Conservation (phyloP, 2,797 vertebrate genomes). For the Geotrypetes seraphini region DNA sequence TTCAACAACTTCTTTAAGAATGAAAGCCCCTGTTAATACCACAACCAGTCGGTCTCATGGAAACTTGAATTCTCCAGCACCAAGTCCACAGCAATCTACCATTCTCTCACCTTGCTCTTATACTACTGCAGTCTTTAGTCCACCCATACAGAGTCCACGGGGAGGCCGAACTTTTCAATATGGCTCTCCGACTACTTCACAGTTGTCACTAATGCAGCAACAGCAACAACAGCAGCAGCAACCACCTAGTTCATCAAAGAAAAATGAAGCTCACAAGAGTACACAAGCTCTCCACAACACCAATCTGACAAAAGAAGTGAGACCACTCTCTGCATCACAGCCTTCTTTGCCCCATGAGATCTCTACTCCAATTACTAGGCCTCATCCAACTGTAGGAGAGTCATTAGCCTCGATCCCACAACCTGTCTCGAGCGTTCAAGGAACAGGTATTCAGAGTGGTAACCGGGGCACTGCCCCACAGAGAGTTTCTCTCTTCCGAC, state of each 20-base stretch:
- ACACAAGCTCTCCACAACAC: slow-evolving; percentile 82
- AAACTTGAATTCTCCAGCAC: slow-evolving; percentile 70
- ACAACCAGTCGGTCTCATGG: slow-evolving; percentile 67
- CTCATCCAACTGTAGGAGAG: slow-evolving; percentile 82
- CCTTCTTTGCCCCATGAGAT: slow-evolving; percentile 91
- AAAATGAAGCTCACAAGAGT: slow-evolving; percentile 81
- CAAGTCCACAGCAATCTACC: slow-evolving; percentile 64
- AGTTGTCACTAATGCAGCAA: slow-evolving; percentile 83
- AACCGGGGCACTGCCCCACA: slow-evolving; percentile 75
- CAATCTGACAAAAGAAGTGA: slow-evolving; percentile 81
- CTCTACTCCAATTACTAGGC: slow-evolving; percentile 66
- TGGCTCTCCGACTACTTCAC: slow-evolving; percentile 79
- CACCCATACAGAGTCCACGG: slow-evolving; percentile 83
- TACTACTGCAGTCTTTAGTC: slow-evolving; percentile 77
- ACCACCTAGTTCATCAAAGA: slow-evolving; percentile 62
- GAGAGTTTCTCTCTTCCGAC: slow-evolving; percentile 83
- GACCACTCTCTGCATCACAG: slow-evolving; percentile 92
- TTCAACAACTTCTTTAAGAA: slow-evolving; percentile 66
- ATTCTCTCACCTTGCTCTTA: slow-evolving; percentile 88
- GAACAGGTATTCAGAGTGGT: slow-evolving; percentile 62
- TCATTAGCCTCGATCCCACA: slow-evolving; percentile 80
- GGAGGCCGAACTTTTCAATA: slow-evolving; percentile 90
- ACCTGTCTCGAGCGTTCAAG: slow-evolving; percentile 54
- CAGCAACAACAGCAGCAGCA: slow-evolving; percentile 57
- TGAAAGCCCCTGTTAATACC: slow-evolving; percentile 69